Conservation (phyloP, 1,140 invertebrate species). For the Microplitis mediator region DNA sequence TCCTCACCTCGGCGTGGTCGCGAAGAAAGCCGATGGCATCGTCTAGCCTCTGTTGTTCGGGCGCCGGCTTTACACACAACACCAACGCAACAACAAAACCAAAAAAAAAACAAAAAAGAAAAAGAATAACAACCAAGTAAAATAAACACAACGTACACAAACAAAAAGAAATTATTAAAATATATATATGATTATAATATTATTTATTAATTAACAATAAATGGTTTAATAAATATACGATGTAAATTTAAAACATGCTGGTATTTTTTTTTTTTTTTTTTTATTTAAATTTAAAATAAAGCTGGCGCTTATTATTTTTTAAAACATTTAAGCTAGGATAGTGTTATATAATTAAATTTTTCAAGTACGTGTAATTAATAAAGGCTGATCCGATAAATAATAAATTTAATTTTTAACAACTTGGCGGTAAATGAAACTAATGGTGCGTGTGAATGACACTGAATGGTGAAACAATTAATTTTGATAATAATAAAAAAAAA, state of each 20-base stretch:
- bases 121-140: conserved; percentile 62
- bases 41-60: conserved; percentile 83
- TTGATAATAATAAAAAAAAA: not conserved
- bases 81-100: conserved; percentile 65
- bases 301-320: not conserved
- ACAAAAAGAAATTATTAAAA: conserved; percentile 43
- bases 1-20: conserved; percentile 80
- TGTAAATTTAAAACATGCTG: too few species aligned
- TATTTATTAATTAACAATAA: not conserved
- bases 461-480: not conserved
- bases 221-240: not conserved
- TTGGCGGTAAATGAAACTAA: not conserved
- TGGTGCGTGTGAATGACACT: conserved; percentile 18
- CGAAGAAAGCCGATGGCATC: conserved; percentile 88
- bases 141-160: conserved; percentile 58
- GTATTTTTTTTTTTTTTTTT: too few species aligned
- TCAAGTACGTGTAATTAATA: too few species aligned
- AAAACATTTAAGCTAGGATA: not conserved
- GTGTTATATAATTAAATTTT: not conserved
- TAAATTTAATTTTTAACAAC: not conserved
- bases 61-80: conserved; percentile 70
- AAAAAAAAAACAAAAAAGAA: conserved; percentile 63
- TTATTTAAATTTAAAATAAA: too few species aligned
- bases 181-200: not conserved
- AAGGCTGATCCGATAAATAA: not conserved